These are phyloP conservation scores for Papilio demoleus DNA, from an alignment of 2,888 invertebrate species.

Conservation along the genomic window DNA sequence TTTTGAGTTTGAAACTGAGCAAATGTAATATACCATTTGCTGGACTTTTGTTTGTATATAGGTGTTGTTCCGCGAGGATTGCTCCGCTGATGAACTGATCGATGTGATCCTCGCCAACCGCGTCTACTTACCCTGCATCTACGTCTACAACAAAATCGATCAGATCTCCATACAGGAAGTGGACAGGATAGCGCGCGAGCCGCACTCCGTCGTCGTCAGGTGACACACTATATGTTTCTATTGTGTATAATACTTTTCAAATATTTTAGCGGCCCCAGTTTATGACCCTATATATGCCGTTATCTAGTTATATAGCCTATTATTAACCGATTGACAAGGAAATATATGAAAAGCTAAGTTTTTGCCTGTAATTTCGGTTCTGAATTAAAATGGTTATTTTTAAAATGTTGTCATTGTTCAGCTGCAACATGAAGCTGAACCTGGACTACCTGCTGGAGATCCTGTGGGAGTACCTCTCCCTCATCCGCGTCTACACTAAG, in stretches of 20 bases:
- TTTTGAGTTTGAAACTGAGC: no score
- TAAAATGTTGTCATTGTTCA: conserved; percentile 67
- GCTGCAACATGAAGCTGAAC: conserved; percentile 99
- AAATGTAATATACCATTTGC: no score
- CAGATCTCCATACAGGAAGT: conserved; percentile 99
- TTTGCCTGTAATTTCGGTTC: no score
- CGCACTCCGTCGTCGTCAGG: conserved; percentile 96
- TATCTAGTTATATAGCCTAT: no score
- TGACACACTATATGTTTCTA: no score
- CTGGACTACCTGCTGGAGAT: conserved; percentile 96
- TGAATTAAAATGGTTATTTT: background rate
- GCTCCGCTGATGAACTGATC: conserved; percentile 97
- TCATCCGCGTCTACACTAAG: conserved; percentile 99
- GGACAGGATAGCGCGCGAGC: conserved; percentile 94
- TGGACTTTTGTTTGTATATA: no score
- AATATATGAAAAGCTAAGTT: no score
- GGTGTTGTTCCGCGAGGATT: conserved; percentile 98
- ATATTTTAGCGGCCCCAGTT: no score
- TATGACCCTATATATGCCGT: no score
- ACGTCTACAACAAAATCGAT: conserved; percentile 99
- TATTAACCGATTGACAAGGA: no score
- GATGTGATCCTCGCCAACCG: conserved; percentile 98
- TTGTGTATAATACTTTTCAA: no score
- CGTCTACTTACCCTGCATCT: conserved; percentile 97
- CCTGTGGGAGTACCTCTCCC: conserved; percentile 96